These are phyloP conservation scores for Cisticola juncidis DNA, from an alignment of 2,113 vertebrate species.

Conservation along the genomic window DNA sequence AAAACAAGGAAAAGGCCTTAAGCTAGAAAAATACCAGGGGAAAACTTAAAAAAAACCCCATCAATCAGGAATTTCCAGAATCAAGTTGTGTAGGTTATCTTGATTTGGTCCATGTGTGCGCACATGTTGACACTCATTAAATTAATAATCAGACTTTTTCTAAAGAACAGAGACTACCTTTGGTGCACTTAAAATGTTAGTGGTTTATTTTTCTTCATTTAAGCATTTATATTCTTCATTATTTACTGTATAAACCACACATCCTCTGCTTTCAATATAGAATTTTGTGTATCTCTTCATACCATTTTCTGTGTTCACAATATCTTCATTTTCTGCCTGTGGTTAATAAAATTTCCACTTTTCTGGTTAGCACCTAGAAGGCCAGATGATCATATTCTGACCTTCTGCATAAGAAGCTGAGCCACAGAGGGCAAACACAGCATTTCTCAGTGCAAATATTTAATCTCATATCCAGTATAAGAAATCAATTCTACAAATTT, in stretches of 20 bases:
- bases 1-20: background rate
- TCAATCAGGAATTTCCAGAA: background rate
- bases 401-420: background rate
- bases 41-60: background rate
- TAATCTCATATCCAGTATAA: background rate
- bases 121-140: background rate
- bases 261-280: background rate
- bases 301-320: background rate
- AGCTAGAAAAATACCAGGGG: background rate
- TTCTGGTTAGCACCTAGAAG: background rate
- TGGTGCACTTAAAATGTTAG: background rate
- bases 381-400: background rate
- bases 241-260: background rate
- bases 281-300: background rate
- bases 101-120: background rate
- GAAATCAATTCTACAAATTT: background rate
- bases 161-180: background rate
- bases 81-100: background rate
- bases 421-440: background rate
- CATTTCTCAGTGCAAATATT: background rate
- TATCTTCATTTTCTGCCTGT: background rate
- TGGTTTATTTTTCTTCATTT: background rate
- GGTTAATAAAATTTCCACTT: background rate
- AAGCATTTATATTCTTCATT: background rate
- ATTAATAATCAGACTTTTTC: background rate